Base-by-base conservation (phyloP, 2,888 invertebrate species). In the Dicranocentrus wangi region DNA sequence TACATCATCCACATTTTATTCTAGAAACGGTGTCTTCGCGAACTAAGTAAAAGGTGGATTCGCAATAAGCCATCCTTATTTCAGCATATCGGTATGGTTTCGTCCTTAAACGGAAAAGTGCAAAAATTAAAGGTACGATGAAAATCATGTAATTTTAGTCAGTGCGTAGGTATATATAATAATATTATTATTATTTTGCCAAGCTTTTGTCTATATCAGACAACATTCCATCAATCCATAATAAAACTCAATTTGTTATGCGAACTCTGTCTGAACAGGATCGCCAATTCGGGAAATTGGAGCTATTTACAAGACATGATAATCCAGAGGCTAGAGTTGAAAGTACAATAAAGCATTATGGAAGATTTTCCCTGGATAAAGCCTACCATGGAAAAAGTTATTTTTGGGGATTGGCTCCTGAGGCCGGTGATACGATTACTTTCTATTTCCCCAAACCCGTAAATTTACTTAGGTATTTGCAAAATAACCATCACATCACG, bases 71-170 rank as follows among this genome's bases (percentile, higher is more conserved):
- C 95, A 0, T 95, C 97, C 0, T 90, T 99, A 0, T 99, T 99
- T 88, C 97, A 98, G 89, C 99, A 99, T 88, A 94, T 98, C 82
- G 98, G 98, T 1, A 93, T 94, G 21, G 96, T 96, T 88, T 98
- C 98, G 0, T 98, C 98, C 0, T 91, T 99, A 0, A 95, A 94
- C 89, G 98, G 98, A 77, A 99, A 99, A 91, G 94, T 97, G 71
- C 98, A 98, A 88, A 97, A 96, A 89, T 90, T 98, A 0, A 96
- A 97, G 92, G 96, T 94, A 90, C 87, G 87, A 72, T 60, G 65
- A 27, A n/a, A 21, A 17, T 47, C 23, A 61, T 19, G n/a, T n/a
- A n/a, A n/a, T n/a, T n/a, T n/a, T n/a, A n/a, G n/a, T n/a, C n/a
- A n/a, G n/a, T n/a, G n/a, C n/a, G n/a, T n/a, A n/a, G n/a, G n/a